Conservation (phyloP, 2,888 invertebrate species). For the Calliopum simillimum region DNA sequence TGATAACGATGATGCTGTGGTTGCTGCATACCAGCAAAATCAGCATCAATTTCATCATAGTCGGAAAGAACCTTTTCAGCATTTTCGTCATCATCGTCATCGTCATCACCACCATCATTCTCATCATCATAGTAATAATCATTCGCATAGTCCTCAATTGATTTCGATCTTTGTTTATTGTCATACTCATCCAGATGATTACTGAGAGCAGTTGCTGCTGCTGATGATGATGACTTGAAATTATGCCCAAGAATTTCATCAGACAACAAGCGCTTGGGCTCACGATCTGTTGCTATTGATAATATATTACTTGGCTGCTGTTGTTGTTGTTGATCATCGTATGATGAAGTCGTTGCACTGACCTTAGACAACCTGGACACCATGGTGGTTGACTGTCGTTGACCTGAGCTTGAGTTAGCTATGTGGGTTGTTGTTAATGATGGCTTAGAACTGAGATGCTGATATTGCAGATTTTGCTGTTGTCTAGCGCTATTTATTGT, state of each 20-base stretch:
- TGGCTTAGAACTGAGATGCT: slow-evolving; percentile 25
- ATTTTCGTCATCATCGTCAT: slow-evolving; percentile 38
- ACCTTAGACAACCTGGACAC: slow-evolving; percentile 11
- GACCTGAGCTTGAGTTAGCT: neutral
- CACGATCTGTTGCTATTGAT: neutral
- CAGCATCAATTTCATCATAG: neutral
- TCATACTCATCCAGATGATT: neutral
- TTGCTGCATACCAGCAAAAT: neutral
- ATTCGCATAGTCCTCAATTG: slow-evolving; percentile 25
- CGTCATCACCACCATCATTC: slow-evolving; percentile 44
- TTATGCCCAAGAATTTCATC: slow-evolving; percentile 13
- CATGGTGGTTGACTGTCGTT: neutral
- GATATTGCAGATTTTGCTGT: slow-evolving; percentile 26
- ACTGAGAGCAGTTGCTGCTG: neutral
- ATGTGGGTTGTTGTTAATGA: slow-evolving; percentile 15
- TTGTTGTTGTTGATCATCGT: neutral
- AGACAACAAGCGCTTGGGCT: neutral
- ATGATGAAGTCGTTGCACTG: neutral
- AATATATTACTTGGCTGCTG: neutral
- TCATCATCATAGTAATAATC: slow-evolving; percentile 33
- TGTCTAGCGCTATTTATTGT: too few species aligned
- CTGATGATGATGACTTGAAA: neutral
- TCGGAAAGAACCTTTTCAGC: slow-evolving; percentile 34
- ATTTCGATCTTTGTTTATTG: neutral
- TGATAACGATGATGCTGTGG: neutral